Evolutionary conservation across 2,797 vertebrate species (phyloP), one percentile per base, ranked within the genome.

Genomic region (Neopelma chrysocephalum): DNA sequence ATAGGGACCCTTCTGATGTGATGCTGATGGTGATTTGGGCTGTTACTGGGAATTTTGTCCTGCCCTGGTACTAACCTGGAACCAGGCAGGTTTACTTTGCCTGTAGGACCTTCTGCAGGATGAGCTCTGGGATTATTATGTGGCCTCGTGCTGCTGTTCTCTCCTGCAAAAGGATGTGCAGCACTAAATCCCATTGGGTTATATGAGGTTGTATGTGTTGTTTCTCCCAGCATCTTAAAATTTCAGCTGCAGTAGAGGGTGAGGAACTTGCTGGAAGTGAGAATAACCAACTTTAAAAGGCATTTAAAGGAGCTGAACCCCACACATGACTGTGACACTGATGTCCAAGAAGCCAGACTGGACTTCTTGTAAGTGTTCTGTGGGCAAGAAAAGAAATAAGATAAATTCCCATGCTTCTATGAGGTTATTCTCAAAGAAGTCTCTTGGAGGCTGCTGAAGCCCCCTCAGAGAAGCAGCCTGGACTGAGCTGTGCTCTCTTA

Each of bases 241-340:
- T 40, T 29, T 45, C 57, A 66, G 26, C 31, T 31, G 10, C 19
- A 22, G 64, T 9, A 47, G 27, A 43, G 27, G 7, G 19, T 48
- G 61, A 82, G 81, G 70, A 68, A 38, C 71, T 48, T 50, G 51
- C 40, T 45, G 51, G 34, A 45, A 60, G 42, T 32, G 29, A 58
- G 14, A 69, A 40, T 47, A 47, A 34, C 6, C 61, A 38, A 13
- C 26, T 73, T 47, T 3, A 34, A 54, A 48, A 38, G 58, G 5
- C 34, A 20, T 47, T 71, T 48, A 32, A 56, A 48, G 21, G 31
- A 22, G 42, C 36, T 58, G 48, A 61, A 65, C 27, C 20, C 19
- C 25, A n/a, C 11, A 5, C 0, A 1, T 10, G n/a, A 18, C 1
- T 2, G 45, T 71, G 42, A 26, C 19, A 50, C 2, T 26, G 50